Evolutionary conservation across 2,113 vertebrate genomes (phyloP).

Genomic region (Lamprologus sp.): DNA sequence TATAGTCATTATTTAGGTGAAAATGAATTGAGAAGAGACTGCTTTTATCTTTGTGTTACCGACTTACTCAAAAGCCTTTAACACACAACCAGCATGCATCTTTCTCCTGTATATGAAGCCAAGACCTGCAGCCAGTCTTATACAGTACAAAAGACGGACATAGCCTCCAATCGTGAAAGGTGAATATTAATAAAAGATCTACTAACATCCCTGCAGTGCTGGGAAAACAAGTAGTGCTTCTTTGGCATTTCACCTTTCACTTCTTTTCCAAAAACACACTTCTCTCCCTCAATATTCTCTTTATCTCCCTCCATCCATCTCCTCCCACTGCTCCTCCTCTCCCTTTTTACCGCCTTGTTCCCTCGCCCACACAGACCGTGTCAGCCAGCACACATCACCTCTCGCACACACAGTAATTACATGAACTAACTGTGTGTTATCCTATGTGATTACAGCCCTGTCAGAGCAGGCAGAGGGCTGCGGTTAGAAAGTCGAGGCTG

Average conservation of each 20-base stretch:
- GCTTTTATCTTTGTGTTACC: background rate
- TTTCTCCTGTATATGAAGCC: background rate
- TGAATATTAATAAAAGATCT: background rate
- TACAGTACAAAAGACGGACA: background rate
- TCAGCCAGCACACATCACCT: background rate
- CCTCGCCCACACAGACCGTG: background rate
- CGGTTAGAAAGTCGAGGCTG: background rate
- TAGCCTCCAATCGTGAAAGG: background rate
- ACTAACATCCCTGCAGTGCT: no score
- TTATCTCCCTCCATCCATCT: background rate
- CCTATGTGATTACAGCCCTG: slow-evolving; percentile 32
- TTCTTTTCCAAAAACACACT: background rate
- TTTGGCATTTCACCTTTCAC: background rate
- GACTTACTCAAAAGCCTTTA: background rate
- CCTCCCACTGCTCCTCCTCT: background rate
- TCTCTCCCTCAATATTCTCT: background rate
- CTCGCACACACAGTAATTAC: slow-evolving; percentile 4
- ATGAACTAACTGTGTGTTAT: background rate
- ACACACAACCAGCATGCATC: background rate
- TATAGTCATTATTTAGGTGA: background rate
- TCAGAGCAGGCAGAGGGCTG: background rate
- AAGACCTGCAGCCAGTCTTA: background rate
- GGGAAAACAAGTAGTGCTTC: background rate
- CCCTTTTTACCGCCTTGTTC: background rate
- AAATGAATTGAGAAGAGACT: background rate